Evolutionary conservation across 2,113 vertebrate species (phyloP).

Genomic region (Cavia aperea): DNA sequence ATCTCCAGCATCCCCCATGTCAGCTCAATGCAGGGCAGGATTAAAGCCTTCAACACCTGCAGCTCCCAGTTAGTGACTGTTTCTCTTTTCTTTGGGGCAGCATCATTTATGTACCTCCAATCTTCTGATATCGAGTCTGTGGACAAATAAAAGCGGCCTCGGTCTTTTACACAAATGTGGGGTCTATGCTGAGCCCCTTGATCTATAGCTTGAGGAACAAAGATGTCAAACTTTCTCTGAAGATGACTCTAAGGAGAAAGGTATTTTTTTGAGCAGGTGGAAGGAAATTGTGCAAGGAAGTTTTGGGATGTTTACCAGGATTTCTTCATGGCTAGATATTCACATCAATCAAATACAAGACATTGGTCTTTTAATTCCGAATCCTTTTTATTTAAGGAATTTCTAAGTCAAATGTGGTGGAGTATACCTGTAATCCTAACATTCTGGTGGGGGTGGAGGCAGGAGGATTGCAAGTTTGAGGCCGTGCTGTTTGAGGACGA

Average conservation of each 20-base stretch:
- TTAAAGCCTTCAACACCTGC: slow-evolving; percentile 23
- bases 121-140: background rate
- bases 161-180: background rate
- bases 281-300: background rate
- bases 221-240: slow-evolving; percentile 16
- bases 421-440: background rate
- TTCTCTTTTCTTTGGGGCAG: background rate
- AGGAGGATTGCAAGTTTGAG: background rate
- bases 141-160: slow-evolving; percentile 25
- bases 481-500: background rate
- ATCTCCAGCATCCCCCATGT: background rate
- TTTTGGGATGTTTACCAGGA: background rate
- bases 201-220: background rate
- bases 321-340: background rate
- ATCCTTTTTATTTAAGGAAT: background rate
- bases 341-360: background rate
- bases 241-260: background rate
- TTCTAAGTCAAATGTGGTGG: background rate
- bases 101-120: slow-evolving; percentile 21
- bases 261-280: background rate
- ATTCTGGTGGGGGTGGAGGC: background rate
- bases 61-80: background rate
- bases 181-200: background rate
- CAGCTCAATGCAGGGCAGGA: background rate
- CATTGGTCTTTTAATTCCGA: background rate